A percentile compares a stretch with the other conserved stretches of the same genome.
These are phyloP conservation scores for Mus spretus DNA, from an alignment of 2,797 vertebrate genomes.

Conservation along the genomic window DNA sequence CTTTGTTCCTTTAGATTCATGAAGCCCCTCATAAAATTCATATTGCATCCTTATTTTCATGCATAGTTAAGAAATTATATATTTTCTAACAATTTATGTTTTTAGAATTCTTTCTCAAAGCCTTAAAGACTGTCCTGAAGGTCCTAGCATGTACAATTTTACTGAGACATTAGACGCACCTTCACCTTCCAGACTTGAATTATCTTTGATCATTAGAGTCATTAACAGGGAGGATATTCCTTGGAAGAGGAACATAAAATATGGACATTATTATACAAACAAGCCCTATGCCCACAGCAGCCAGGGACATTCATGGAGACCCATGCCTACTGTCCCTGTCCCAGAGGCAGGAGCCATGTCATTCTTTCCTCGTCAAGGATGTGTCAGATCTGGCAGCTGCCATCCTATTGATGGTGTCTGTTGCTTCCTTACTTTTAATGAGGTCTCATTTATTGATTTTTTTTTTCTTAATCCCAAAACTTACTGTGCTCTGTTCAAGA, in stretches of 20 bases:
- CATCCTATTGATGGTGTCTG: background rate
- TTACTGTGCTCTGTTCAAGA: background rate
- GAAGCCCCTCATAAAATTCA: background rate
- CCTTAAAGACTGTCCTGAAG: background rate
- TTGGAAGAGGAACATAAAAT: background rate
- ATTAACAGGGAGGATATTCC: background rate
- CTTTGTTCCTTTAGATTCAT: background rate
- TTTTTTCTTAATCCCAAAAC: background rate
- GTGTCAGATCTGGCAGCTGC: background rate
- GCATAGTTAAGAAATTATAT: background rate
- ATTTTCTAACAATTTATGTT: background rate
- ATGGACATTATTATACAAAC: background rate
- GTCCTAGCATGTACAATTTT: background rate
- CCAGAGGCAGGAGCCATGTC: background rate
- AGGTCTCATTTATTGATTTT: background rate
- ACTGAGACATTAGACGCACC: background rate
- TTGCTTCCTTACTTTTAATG: background rate
- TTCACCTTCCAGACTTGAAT: background rate
- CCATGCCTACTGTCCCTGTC: background rate
- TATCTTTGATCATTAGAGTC: background rate
- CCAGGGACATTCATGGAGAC: too few species aligned
- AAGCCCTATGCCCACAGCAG: too few species aligned
- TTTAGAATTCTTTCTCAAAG: background rate
- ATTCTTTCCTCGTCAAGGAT: background rate
- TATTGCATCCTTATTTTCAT: background rate